phyloP scores from a whole-genome alignment of 2,888 invertebrate genomes.

The Heliconius hortense region DNA sequence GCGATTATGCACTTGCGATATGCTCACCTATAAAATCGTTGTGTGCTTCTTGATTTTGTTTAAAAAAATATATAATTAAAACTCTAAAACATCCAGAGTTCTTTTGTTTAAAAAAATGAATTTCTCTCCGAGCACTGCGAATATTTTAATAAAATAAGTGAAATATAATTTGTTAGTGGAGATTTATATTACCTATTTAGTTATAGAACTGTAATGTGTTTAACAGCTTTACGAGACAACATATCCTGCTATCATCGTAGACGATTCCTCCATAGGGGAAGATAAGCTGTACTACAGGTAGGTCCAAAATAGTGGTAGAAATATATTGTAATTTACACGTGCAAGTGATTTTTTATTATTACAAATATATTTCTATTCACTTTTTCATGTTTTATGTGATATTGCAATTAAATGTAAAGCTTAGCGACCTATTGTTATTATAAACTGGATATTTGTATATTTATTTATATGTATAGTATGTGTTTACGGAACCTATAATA shows the following conservation, averaged over 20 bases:
- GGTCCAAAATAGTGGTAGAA: constrained; percentile 25
- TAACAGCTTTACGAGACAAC: constrained; percentile 42
- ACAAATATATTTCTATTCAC: constrained; percentile 22
- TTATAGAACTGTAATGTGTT: constrained; percentile 42
- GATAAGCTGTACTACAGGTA: constrained; percentile 27
- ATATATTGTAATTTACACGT: constrained; percentile 8
- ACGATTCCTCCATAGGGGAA: constrained; percentile 5
- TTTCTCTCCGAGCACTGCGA: constrained; percentile 2
- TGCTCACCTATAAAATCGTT: not conserved
- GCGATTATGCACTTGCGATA: constrained; percentile 22
- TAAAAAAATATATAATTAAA: not conserved
- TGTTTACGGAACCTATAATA: not conserved
- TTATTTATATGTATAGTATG: not conserved
- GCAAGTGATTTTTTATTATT: constrained; percentile 3
- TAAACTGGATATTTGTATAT: not conserved
- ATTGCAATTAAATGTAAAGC: constrained; percentile 10
- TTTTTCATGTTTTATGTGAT: not conserved
- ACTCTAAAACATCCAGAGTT: too few relatives aligned
- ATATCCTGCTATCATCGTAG: not conserved
- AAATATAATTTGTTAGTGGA: not conserved
- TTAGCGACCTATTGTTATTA: constrained; percentile 2
- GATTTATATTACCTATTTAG: not conserved
- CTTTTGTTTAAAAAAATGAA: not conserved
- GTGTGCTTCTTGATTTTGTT: not conserved
- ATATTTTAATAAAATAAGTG: not conserved